Evolutionary conservation across 2,888 invertebrate genomes (phyloP).

Genomic region (Hipparchia semele): DNA sequence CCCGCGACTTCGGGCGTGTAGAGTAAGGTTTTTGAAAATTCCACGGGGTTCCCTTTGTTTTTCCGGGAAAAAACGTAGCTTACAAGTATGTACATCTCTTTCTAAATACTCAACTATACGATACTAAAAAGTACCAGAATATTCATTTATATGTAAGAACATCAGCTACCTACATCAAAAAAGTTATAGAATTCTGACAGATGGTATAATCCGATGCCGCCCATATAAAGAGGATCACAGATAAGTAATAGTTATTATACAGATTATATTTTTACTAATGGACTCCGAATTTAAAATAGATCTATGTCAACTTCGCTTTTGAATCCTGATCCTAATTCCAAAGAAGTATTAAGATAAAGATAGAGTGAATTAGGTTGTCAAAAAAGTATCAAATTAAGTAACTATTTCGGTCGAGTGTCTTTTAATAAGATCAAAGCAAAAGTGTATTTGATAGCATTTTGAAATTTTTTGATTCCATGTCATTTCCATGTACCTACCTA

Average conservation of each 20-base stretch:
- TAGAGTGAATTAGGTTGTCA: constrained; percentile 23
- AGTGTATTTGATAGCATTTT: not conserved
- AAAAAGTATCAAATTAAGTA: not conserved
- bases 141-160: constrained; percentile 7
- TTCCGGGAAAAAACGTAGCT: too few relatives aligned
- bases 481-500: not conserved
- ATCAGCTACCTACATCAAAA: constrained; percentile 31
- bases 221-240: constrained; percentile 31
- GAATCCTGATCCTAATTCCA: constrained; percentile 52
- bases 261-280: constrained; percentile 45
- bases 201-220: constrained; percentile 43
- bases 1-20: too few relatives aligned
- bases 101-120: too few relatives aligned
- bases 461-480: not conserved
- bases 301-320: constrained; percentile 36
- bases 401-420: not conserved
- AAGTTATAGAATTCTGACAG: constrained; percentile 37
- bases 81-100: too few relatives aligned
- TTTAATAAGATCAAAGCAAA: not conserved
- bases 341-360: constrained; percentile 57
- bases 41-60: too few relatives aligned
- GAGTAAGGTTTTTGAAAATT: too few relatives aligned
- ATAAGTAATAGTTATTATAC: constrained; percentile 35
- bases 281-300: constrained; percentile 46
- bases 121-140: constrained; percentile 12